Conservation (phyloP, 2,888 invertebrate species). For the Euzetes globulus region DNA sequence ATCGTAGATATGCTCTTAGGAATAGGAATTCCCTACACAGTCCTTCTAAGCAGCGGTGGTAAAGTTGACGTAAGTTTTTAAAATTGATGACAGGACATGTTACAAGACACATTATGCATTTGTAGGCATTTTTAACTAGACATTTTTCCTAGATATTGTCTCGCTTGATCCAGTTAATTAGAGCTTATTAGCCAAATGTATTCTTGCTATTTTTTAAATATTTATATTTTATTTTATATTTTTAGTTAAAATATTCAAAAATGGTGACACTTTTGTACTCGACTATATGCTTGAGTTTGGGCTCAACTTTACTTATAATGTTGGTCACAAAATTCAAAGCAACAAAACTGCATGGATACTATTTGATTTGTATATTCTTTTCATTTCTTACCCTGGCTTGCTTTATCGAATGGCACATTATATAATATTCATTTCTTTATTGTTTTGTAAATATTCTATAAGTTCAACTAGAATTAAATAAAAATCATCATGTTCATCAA, state of each 20-base stretch:
- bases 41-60: background rate
- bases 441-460: too few species aligned
- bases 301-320: constrained; percentile 24
- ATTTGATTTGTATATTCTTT: constrained; percentile 18
- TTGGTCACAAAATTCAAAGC: constrained; percentile 15
- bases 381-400: constrained; percentile 19
- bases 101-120: too few species aligned
- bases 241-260: constrained; percentile 26
- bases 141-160: too few species aligned
- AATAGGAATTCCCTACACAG: constrained; percentile 33
- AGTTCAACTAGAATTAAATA: too few species aligned
- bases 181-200: background rate
- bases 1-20: constrained; percentile 35
- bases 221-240: too few species aligned
- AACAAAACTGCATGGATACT: constrained; percentile 26
- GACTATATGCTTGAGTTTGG: constrained; percentile 6
- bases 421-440: constrained; percentile 1
- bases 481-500: too few species aligned
- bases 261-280: constrained; percentile 26
- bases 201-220: background rate
- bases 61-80: background rate
- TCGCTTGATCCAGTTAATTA: too few species aligned
- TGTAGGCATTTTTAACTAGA: too few species aligned
- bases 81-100: too few species aligned
- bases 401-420: constrained; percentile 24